Percentiles rank a stretch among this genome's conserved stretches.
phyloP scores from a whole-genome alignment of 1,140 invertebrate genomes.

The Campoletis sonorensis region DNA sequence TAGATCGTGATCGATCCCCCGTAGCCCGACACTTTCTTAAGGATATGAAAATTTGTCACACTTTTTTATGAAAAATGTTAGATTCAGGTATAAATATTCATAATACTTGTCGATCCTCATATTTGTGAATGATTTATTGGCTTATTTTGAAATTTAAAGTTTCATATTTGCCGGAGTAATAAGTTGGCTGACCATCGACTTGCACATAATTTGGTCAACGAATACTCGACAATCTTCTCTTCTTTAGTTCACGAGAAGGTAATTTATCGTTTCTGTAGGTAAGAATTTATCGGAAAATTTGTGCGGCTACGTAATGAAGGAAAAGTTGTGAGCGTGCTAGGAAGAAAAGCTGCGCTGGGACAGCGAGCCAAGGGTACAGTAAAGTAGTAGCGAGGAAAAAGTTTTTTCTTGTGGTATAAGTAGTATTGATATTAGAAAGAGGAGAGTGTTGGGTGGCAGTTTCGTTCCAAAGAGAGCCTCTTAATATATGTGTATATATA shows the following conservation, averaged over 20 bases:
- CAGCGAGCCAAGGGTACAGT: neutral
- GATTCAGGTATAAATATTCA: no score
- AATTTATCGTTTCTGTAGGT: neutral
- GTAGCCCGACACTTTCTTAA: no score
- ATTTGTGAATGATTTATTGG: no score
- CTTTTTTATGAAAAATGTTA: no score
- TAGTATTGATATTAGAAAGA: constrained; percentile 1
- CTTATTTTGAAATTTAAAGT: neutral
- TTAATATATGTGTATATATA: no score
- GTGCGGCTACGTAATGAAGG: constrained; percentile 3
- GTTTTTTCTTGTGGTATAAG: constrained; percentile 2
- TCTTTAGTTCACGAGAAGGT: neutral
- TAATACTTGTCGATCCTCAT: no score
- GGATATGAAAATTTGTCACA: no score
- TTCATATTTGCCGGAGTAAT: neutral
- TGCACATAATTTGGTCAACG: constrained; percentile 10
- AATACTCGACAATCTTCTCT: constrained; percentile 13
- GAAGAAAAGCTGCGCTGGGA: neutral
- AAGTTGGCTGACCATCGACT: constrained; percentile 10
- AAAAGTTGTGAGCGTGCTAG: neutral
- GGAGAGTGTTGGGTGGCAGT: neutral
- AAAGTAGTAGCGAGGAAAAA: neutral
- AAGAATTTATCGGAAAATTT: constrained; percentile 18
- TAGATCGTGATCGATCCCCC: no score
- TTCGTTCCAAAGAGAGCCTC: neutral